These are phyloP conservation scores for Aethes cnicana DNA, from an alignment of 2,888 invertebrate genomes.

Conservation along the genomic window DNA sequence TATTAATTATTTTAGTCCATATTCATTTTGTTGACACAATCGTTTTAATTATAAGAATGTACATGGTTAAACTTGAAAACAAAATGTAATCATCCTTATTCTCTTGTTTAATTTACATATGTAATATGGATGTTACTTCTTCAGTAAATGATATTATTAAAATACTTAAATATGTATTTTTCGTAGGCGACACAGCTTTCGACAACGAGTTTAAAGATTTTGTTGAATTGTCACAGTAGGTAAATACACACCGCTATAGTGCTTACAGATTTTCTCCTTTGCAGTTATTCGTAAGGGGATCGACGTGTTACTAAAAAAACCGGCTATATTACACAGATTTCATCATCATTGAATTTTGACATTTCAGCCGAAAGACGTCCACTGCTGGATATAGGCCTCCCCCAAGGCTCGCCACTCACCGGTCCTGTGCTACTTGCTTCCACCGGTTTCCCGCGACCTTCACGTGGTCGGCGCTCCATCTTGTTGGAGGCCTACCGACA, in stretches of 20 bases:
- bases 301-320: no score
- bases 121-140: constrained; percentile 8
- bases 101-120: no score
- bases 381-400: no score
- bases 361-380: no score
- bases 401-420: no score
- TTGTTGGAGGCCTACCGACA: no score
- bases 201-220: constrained; percentile 30
- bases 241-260: constrained; percentile 14
- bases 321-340: no score
- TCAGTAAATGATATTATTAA: constrained; percentile 13
- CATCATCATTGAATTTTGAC: no score
- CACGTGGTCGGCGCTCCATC: no score
- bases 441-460: no score
- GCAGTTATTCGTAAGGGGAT: constrained; percentile 16
- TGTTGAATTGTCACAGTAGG: constrained; percentile 35
- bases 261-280: constrained; percentile 23
- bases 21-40: not conserved
- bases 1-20: no score
- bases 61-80: constrained; percentile 2
- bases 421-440: no score
- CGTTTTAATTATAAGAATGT: not conserved
- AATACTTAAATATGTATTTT: constrained; percentile 20
- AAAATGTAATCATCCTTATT: not conserved
- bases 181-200: constrained; percentile 31